These are phyloP conservation scores for Decapterus maruadsi DNA, from an alignment of 2,797 vertebrate species.

Conservation along the genomic window DNA sequence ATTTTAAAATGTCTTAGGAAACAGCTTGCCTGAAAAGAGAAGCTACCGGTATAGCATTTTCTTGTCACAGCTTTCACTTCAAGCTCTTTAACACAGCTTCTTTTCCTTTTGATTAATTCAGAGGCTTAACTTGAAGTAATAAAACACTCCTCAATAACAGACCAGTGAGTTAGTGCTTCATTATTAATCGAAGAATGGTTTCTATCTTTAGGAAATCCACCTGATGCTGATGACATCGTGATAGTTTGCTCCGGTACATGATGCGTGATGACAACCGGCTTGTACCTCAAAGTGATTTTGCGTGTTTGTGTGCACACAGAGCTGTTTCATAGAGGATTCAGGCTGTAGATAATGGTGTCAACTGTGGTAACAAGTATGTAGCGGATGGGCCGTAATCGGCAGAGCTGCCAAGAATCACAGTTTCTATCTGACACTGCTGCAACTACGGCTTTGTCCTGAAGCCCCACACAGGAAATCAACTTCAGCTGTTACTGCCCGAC, in stretches of 20 bases:
- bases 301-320: conserved; percentile 1
- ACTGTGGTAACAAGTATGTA: conserved; percentile 35
- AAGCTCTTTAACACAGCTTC: conserved; percentile 3
- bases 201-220: neutral
- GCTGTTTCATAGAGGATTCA: conserved; percentile 31
- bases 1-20: neutral
- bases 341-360: conserved; percentile 19
- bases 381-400: conserved; percentile 24
- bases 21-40: neutral
- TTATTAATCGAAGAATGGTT: too few relatives aligned
- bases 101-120: conserved; percentile 25
- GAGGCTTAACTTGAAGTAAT: conserved; percentile 7
- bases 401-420: conserved; percentile 49
- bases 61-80: conserved; percentile 41
- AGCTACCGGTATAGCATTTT: neutral
- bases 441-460: conserved; percentile 59
- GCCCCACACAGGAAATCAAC: conserved; percentile 58
- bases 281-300: conserved; percentile 9
- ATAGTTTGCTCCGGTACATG: neutral
- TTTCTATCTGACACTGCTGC: conserved; percentile 52
- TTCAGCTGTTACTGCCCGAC: conserved; percentile 39
- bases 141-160: conserved; percentile 9
- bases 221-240: neutral
- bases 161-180: neutral
- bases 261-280: neutral